A percentile compares a stretch with the other conserved stretches of the same genome.
These are phyloP conservation scores for Amphiprion clarkii DNA, from an alignment of 2,797 vertebrate species.

Conservation along the genomic window DNA sequence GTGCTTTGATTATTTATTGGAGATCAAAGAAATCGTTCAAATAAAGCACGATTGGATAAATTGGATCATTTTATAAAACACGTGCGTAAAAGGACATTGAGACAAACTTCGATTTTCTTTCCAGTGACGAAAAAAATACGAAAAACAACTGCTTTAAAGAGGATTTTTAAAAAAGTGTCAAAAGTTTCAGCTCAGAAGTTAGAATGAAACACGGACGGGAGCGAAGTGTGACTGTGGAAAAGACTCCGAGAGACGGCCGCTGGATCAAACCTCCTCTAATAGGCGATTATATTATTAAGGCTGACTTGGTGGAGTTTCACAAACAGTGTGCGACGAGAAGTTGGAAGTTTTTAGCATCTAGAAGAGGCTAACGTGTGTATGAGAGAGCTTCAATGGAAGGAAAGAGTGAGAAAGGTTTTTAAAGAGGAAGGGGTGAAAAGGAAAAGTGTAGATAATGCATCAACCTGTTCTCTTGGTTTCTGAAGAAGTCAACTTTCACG, in stretches of 20 bases:
- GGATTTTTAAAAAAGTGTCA: conserved; percentile 37
- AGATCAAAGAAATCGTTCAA: too few relatives aligned
- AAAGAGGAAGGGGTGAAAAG: conserved; percentile 7
- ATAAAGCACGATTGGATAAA: too few relatives aligned
- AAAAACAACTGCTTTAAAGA: conserved; percentile 28
- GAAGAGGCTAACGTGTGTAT: conserved; percentile 8
- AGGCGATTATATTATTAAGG: not conserved
- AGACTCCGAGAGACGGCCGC: conserved; percentile 12
- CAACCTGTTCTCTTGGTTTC: conserved; percentile 89
- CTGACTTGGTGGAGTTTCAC: conserved; percentile 41
- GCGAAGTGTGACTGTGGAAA: not conserved
- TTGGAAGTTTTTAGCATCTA: conserved; percentile 19
- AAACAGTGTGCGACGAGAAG: conserved; percentile 52
- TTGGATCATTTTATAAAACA: too few relatives aligned
- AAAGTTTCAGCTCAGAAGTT: conserved; percentile 41
- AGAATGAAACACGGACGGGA: conserved; percentile 39
- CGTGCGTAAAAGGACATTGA: too few relatives aligned
- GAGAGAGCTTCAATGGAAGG: conserved; percentile 58
- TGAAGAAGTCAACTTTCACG: conserved; percentile 90
- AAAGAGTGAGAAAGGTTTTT: conserved; percentile 23
- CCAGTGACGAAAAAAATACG: not conserved
- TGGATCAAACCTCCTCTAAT: conserved; percentile 7
- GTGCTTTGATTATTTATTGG: not conserved
- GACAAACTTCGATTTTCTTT: not conserved
- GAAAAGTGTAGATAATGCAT: conserved; percentile 78